These are phyloP conservation scores for Ostrea edulis DNA, from an alignment of 1,140 invertebrate species.

Conservation along the genomic window DNA sequence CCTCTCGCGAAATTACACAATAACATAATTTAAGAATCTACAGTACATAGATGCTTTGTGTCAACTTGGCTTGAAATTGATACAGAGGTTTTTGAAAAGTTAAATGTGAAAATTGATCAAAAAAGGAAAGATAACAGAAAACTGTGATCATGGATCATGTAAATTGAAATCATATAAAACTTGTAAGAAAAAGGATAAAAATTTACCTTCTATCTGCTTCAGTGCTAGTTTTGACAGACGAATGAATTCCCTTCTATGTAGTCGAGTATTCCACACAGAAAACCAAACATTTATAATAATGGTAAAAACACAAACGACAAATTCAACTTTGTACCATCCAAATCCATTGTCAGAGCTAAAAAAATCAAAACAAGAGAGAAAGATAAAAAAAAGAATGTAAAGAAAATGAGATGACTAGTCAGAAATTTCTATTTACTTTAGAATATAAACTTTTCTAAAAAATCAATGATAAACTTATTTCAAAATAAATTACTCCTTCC, in stretches of 20 bases:
- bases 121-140: not conserved
- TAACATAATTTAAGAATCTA: too few species aligned
- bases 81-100: not conserved
- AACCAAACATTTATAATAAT: constrained; percentile 38
- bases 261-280: constrained; percentile 33
- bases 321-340: constrained; percentile 36
- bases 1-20: too few species aligned
- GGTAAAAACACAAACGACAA: not conserved
- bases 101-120: not conserved
- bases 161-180: not conserved
- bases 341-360: constrained; percentile 37
- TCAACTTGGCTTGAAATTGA: too few species aligned
- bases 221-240: not conserved
- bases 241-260: constrained; percentile 9
- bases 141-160: not conserved
- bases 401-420: not conserved
- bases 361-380: not conserved
- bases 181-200: not conserved
- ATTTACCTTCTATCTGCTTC: constrained; percentile 37
- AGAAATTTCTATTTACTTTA: not conserved
- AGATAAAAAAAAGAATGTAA: too few species aligned
- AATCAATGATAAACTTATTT: not conserved
- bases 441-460: not conserved
- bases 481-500: too few species aligned
- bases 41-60: too few species aligned